These are phyloP conservation scores for Latrodectus elegans DNA, from an alignment of 2,888 invertebrate species.

Conservation along the genomic window DNA sequence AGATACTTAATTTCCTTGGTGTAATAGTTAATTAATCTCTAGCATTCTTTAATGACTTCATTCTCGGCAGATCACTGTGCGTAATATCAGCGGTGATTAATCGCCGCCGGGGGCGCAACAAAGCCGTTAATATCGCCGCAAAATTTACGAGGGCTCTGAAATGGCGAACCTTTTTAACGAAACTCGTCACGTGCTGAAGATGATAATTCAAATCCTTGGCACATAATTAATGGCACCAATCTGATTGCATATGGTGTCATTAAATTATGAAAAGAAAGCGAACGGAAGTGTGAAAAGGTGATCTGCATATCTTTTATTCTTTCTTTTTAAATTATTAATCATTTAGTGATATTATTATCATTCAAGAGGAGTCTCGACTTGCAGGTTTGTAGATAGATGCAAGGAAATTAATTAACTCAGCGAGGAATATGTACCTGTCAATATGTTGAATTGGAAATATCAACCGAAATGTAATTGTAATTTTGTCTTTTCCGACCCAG, in stretches of 20 bases:
- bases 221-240: neutral
- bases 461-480: too few species aligned
- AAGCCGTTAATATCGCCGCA: neutral
- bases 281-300: neutral
- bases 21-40: too few species aligned
- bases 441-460: too few species aligned
- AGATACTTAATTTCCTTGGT: too few species aligned
- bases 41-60: neutral
- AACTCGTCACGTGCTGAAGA: neutral
- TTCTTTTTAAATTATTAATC: neutral
- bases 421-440: too few species aligned
- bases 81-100: neutral
- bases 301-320: neutral
- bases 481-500: too few species aligned
- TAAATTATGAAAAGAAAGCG: neutral
- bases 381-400: too few species aligned
- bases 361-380: too few species aligned
- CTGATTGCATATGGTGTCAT: neutral
- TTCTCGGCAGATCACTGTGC: neutral
- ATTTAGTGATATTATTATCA: too few species aligned
- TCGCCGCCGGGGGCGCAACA: neutral
- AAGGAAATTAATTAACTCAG: too few species aligned
- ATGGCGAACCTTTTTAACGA: neutral
- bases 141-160: too few species aligned
- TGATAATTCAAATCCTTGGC: neutral